Conservation (phyloP, 2,113 vertebrate species). For the Heterotis niloticus region DNA sequence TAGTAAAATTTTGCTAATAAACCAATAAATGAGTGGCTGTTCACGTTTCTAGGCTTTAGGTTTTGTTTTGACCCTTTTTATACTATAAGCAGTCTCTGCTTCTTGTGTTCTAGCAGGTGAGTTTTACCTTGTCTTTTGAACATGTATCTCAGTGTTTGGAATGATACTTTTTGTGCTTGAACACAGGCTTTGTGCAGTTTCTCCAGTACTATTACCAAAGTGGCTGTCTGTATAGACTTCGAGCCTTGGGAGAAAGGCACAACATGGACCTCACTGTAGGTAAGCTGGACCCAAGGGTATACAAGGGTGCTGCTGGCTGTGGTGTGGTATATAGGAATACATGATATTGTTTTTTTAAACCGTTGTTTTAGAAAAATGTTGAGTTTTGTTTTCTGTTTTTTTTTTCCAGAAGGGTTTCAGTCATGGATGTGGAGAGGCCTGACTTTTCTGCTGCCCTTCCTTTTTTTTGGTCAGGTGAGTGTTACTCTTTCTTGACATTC, state of each 20-base stretch:
- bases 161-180: constrained; percentile 8
- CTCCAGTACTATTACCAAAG: constrained; percentile 98
- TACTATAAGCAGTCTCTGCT: background rate
- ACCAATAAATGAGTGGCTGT: background rate
- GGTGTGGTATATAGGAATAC: background rate
- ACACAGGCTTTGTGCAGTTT: constrained; percentile 90
- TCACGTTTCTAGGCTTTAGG: background rate
- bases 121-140: constrained; percentile 13
- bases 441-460: constrained; percentile 89
- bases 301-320: background rate
- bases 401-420: constrained; percentile 87
- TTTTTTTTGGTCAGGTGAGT: constrained; percentile 93
- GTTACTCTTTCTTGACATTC: background rate
- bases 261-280: constrained; percentile 95
- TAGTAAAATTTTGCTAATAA: background rate
- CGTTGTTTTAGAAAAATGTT: background rate
- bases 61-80: background rate
- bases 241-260: constrained; percentile 87
- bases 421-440: constrained; percentile 98
- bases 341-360: too few relatives aligned
- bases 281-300: constrained; percentile 48
- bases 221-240: constrained; percentile 85
- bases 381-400: background rate
- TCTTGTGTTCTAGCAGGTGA: background rate
- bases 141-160: background rate